Base-by-base conservation (phyloP, 2,113 vertebrate genomes). In the Myotis brandtii region DNA sequence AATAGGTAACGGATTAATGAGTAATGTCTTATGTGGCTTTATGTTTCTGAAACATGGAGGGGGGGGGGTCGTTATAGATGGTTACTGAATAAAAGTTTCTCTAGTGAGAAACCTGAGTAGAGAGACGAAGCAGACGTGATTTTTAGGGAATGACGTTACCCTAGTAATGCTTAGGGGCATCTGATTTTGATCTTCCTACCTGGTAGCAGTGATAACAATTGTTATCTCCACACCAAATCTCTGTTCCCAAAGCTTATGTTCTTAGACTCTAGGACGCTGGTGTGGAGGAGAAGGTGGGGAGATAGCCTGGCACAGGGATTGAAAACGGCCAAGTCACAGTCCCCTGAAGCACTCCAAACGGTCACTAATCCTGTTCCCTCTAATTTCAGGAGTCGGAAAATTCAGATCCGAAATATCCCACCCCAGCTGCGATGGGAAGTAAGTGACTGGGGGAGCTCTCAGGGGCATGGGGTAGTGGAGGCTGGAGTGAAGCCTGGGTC, bases 401-500 rank as follows among this genome's bases (percentile, higher is more conserved):
- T 99, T 94, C 99, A 99, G 97, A 99, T 99, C 97, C 97, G 99
- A 94, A 99, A 99, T 97, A 99, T 99, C 84, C 99, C 99, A 2
- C 99, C 99, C 30, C 99, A 99, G 98, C 98, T 99, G 97, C 99
- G 99, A 96, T 99, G 99, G 99, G 99, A 99, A 98, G 99, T 99
- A 56, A 99, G 99, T 98, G 32, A 46, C 27, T 23, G 20, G 48
- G 76, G 40, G 2, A 13, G 21, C 1, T 7, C 0, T 10, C 1
- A 6, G 18, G 59, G 86, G 73, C 9, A 0, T 11, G 8, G 64
- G 88, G 6, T 6, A 21, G 13, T 14, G 21, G 83, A 56, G 76
- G 17, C 37, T 32, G 27, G 69, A 6, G 52, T 5, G 9, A 27
- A 72, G 62, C 27, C 46, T 69, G 21, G 46, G 72, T 32, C 40